Evolutionary conservation across 2,113 vertebrate species (phyloP), one percentile per base, ranked within the genome.

Genomic region (Peucedramus taeniatus): DNA sequence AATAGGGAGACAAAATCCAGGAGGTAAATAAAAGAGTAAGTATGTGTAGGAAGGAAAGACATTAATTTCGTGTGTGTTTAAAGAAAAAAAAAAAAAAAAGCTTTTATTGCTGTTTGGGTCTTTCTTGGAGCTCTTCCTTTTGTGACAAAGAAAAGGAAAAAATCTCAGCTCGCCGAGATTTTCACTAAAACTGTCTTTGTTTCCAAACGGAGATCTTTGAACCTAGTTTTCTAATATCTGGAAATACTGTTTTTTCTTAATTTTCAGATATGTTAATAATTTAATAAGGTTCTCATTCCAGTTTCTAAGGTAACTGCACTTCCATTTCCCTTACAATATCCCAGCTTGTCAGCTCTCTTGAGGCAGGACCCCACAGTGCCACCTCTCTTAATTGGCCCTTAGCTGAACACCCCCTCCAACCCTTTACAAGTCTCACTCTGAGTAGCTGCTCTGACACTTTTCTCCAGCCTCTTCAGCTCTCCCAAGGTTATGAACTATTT

Each of bases 151-250:
- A 97, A 92, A 98, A 98, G 96, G 97, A 97, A 53, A 2, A 2
- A 98, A 97, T 42, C 97, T 98, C 77, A 98, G 97, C 57, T 99
- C 96, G 4, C 97, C 97, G 61, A 98, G n/a, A n/a, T n/a, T n/a
- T n/a, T 94, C 15, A 98, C 92, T 96, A 98, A 96, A 95, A 98
- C 24, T 66, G 97, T 98, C 93, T 99, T 98, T 16, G 98, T 97
- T 92, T 99, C 98, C 20, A 86, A 98, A 98, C 61, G 98, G 96
- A 98, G 69, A 98, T 97, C 69, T 97, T 98, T 95, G 98, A 95
- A 92, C 98, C 98, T 97, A 98, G 98, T 68, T 99, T 98, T 95
- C 98, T 98, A 93, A 98, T 98, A 47, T 98, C 96, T 87, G 98
- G 96, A 84, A 99, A 96, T 45, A 98, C 89, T n/a, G 97, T 96